Evolutionary conservation across 2,113 vertebrate genomes (phyloP).

Genomic region (Prionailurus bengalensis): DNA sequence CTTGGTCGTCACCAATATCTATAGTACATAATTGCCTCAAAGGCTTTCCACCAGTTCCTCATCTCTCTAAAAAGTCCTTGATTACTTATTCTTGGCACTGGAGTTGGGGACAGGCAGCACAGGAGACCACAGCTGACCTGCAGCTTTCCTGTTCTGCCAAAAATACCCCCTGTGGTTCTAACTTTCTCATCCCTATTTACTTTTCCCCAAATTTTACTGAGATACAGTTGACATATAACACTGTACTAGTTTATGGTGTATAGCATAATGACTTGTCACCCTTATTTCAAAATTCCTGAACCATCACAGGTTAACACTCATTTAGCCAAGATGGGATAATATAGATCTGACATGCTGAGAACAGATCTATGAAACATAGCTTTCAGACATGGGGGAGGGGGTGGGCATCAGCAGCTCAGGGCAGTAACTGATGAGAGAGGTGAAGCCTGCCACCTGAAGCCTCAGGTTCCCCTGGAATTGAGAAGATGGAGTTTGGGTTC

Average conservation of each 20-base stretch:
- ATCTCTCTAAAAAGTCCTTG: background rate
- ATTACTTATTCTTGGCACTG: background rate
- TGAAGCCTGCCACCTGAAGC: rapidly evolving
- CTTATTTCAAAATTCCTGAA: constrained; percentile 20
- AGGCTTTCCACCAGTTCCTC: background rate
- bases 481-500: background rate
- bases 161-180: background rate
- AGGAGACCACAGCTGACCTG: background rate
- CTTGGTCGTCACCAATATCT: background rate
- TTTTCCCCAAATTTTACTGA: too few relatives aligned
- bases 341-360: background rate
- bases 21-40: background rate
- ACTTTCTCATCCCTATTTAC: background rate
- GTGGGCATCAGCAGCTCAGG: background rate
- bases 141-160: background rate
- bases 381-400: background rate
- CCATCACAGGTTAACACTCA: background rate
- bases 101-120: background rate
- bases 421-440: background rate
- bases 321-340: background rate
- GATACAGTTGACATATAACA: background rate
- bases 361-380: background rate
- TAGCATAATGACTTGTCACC: background rate
- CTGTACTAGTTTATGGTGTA: background rate
- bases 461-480: background rate